Percentiles rank a stretch among this genome's conserved stretches.
phyloP scores from a whole-genome alignment of 2,113 vertebrate genomes.

The Perca schrenkii region DNA sequence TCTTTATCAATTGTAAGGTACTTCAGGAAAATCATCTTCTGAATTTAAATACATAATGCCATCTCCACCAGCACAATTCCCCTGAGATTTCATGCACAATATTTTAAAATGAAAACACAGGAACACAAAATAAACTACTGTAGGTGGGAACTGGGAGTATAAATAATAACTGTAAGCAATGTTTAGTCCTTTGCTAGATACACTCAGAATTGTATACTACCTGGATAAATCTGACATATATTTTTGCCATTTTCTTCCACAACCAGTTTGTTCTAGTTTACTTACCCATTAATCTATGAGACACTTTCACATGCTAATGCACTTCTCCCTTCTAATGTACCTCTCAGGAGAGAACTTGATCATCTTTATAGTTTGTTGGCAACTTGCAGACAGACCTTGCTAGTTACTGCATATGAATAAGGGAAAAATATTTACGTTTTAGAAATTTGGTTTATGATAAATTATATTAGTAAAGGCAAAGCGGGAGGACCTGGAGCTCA shows the following conservation, averaged over 20 bases:
- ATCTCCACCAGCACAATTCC: not conserved
- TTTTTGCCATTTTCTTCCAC: not conserved
- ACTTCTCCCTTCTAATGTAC: not conserved
- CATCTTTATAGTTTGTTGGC: constrained; percentile 6
- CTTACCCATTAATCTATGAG: not conserved
- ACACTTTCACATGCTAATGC: not conserved
- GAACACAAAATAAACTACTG: constrained; percentile 1
- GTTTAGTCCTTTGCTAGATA: not conserved
- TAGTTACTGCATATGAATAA: not conserved
- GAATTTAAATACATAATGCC: constrained; percentile 17
- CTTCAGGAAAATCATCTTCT: constrained; percentile 30
- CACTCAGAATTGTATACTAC: not conserved
- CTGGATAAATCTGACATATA: not conserved
- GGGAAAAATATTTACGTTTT: not conserved
- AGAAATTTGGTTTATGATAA: not conserved
- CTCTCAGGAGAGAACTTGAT: not conserved
- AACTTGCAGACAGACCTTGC: not conserved
- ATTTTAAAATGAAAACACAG: constrained; percentile 7
- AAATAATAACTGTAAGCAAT: not conserved
- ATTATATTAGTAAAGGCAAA: not conserved
- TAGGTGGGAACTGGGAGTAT: not conserved
- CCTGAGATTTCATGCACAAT: constrained; percentile 13
- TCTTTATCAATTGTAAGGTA: constrained; percentile 30
- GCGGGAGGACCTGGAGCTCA: not conserved
- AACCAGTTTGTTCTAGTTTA: not conserved